Evolutionary conservation across 2,888 invertebrate species (phyloP), one percentile per base, ranked within the genome.

Genomic region (Philonicus albiceps): DNA sequence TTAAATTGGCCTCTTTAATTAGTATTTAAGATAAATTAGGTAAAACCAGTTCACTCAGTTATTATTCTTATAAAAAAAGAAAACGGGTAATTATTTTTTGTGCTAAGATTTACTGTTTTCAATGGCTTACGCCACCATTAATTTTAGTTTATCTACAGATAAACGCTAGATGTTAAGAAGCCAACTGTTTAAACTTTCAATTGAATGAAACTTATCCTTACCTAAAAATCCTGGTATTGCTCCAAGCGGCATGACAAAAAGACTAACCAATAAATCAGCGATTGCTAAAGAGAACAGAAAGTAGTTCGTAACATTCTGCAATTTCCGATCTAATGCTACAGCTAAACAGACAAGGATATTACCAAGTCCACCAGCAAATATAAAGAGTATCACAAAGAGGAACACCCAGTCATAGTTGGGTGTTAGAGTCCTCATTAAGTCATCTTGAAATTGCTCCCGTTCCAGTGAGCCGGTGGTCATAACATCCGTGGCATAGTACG

Each of bases 261-360:
- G 93, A 90, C 97, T 98, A 91, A 98, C 98, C 88, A 98, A 94
- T 87, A 98, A 93, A 93, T 99, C 98, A 85, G 98, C 98, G 86
- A 98, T 96, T 74, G 98, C 98, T 91, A 99, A 93, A 30, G 98
- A 98, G 90, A 98, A 94, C 88, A 98, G 94, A 92, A 98, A 98
- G 93, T 98, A 98, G 93, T 98, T 99, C 88, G 98, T 98, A 89
- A 98, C 97, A 92, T 98, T 98, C 93, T 98, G 98, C 88, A 98
- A 93, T 90, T 96, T 94, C 88, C 96, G 95, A 93, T 99, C 98
- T 90, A 97, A 93, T 88, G 96, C 96, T 89, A 99, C 97, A 0
- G 98, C 98, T 90, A 98, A 93, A 92, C 98, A 98, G 89, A 99
- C 98, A 87, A 99, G 93, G 89, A 97, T 96, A 92, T 98, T 98